phyloP scores from a whole-genome alignment of 2,888 invertebrate species.

The Hirtodrosophila duncani region DNA sequence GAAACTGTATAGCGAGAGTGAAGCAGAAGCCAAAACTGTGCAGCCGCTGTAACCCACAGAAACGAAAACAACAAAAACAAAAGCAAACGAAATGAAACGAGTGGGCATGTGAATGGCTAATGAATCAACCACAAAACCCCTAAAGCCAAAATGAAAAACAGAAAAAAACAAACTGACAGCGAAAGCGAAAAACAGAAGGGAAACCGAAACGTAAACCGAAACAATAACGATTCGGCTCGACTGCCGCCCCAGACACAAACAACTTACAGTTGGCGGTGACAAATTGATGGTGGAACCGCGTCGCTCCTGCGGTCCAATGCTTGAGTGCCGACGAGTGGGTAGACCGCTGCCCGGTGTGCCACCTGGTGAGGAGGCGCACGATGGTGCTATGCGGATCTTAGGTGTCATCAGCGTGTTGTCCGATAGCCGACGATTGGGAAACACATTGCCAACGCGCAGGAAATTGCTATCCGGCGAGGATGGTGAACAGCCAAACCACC shows the following conservation, averaged over 20 bases:
- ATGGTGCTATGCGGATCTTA: conserved; percentile 92
- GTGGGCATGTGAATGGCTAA: conserved; percentile 9
- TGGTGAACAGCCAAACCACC: conserved; percentile 91
- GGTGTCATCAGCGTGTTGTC: conserved; percentile 95
- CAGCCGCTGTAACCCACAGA: conserved; percentile 7
- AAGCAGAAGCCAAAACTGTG: conserved; percentile 7
- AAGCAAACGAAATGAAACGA: conserved; percentile 20
- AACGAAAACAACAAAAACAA: conserved; percentile 9
- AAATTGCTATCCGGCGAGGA: conserved; percentile 92
- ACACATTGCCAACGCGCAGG: conserved; percentile 88
- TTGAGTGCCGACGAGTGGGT: conserved; percentile 92
- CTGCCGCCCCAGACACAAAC: conserved; percentile 38
- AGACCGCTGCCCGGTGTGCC: conserved; percentile 84
- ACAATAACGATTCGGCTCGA: conserved; percentile 17
- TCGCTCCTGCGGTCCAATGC: conserved; percentile 93
- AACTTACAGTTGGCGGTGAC: conserved; percentile 92
- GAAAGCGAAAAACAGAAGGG: conserved; percentile 8
- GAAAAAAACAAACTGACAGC: conserved; percentile 6
- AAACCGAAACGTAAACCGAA: conserved; percentile 10
- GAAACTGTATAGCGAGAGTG: conserved; percentile 13
- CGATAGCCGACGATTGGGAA: conserved; percentile 91
- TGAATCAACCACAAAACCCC: conserved; percentile 10
- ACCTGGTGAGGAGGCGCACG: conserved; percentile 90
- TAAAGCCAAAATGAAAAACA: conserved; percentile 12
- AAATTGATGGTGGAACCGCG: conserved; percentile 90